phyloP scores from a whole-genome alignment of 2,888 invertebrate genomes.

The Yponomeuta sedellus region DNA sequence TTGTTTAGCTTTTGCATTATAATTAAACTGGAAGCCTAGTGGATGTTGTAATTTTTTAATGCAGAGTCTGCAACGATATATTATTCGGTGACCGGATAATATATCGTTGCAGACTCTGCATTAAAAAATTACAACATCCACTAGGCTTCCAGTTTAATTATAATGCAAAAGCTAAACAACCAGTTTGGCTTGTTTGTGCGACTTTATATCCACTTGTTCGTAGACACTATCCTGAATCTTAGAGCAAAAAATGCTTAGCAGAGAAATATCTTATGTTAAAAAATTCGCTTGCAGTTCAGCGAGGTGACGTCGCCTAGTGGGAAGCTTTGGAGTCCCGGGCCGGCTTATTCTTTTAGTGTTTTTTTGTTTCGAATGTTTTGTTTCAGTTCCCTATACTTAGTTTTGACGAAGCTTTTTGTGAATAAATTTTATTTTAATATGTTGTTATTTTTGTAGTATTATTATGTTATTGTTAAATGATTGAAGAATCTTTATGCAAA shows the following conservation, averaged over 20 bases:
- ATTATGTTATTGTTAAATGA: no score
- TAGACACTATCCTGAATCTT: neutral
- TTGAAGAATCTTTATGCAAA: no score
- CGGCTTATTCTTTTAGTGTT: no score
- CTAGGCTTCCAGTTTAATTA: neutral
- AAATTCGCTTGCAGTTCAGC: no score
- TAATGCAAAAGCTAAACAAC: neutral
- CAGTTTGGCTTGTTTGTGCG: neutral
- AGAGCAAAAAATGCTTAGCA: neutral
- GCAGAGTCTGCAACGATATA: neutral
- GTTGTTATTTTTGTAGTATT: no score
- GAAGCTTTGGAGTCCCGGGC: no score
- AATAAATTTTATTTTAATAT: no score
- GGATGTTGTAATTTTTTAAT: neutral
- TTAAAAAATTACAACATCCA: conserved; percentile 1
- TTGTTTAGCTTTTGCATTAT: neutral
- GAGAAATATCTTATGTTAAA: no score
- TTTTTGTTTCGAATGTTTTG: no score
- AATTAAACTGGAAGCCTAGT: neutral
- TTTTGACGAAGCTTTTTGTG: no score
- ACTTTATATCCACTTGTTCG: neutral
- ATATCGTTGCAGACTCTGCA: neutral
- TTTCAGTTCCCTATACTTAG: no score
- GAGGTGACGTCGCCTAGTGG: no score
- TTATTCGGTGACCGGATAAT: neutral